Evolutionary conservation across 2,113 vertebrate species (phyloP).

Genomic region (Limnothrissa miodon): DNA sequence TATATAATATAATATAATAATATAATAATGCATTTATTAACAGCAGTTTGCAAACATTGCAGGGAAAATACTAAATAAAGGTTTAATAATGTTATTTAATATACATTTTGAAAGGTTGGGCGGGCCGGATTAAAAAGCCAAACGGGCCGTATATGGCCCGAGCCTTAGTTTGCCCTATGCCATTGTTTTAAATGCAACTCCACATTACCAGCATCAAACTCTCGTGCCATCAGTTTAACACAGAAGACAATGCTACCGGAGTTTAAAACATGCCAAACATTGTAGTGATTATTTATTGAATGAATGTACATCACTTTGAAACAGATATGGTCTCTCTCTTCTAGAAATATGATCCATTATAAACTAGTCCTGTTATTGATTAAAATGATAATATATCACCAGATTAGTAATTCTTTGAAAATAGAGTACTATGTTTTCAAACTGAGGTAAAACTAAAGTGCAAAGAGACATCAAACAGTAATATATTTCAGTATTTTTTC

Average conservation of each 20-base stretch:
- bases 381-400: neutral
- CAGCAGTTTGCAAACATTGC: too few species aligned
- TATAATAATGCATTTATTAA: too few species aligned
- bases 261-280: neutral
- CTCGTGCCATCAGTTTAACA: neutral
- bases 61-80: too few species aligned
- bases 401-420: neutral
- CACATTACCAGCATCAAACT: neutral
- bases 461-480: neutral
- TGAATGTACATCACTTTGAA: neutral
- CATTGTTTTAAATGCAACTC: neutral
- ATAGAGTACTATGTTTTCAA: neutral
- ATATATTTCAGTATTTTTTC: neutral
- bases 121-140: too few species aligned
- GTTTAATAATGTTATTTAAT: too few species aligned
- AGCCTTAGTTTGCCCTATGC: too few species aligned
- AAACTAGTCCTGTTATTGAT: neutral
- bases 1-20: too few species aligned
- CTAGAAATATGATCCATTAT: neutral
- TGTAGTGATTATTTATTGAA: neutral
- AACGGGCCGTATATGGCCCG: too few species aligned
- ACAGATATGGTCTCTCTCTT: neutral
- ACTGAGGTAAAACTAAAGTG: neutral
- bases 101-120: too few species aligned
- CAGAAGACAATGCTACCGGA: neutral